Percentiles rank a stretch among this genome's conserved stretches.
phyloP scores from a whole-genome alignment of 2,888 invertebrate genomes.

The Drosophila ustulata region DNA sequence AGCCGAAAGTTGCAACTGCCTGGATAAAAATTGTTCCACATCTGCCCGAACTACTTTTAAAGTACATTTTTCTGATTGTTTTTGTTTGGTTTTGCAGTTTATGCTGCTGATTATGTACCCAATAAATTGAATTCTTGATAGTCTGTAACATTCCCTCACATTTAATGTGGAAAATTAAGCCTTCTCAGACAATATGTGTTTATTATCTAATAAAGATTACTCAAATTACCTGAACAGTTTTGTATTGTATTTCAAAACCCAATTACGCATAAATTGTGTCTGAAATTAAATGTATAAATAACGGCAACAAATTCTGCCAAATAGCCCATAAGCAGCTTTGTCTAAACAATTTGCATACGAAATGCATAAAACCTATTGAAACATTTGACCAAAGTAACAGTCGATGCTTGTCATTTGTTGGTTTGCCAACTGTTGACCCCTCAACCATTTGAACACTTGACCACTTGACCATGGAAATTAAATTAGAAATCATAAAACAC shows the following conservation, averaged over 20 bases:
- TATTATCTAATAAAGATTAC: background rate
- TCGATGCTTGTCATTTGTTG: constrained; percentile 4
- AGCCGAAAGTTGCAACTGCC: constrained; percentile 24
- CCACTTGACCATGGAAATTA: constrained; percentile 46
- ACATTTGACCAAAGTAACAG: constrained; percentile 44
- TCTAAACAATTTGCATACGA: constrained; percentile 49
- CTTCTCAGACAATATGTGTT: background rate
- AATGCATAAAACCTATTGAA: constrained; percentile 40
- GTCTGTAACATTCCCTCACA: no score
- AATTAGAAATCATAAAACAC: constrained; percentile 55
- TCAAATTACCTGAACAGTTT: background rate
- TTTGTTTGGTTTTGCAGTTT: no score
- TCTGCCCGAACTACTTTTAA: no score
- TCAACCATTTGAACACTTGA: constrained; percentile 5
- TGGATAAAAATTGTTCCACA: background rate
- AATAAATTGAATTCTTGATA: no score
- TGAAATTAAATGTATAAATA: constrained; percentile 18
- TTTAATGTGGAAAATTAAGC: background rate
- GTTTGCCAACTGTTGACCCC: background rate
- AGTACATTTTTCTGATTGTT: no score
- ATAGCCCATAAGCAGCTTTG: constrained; percentile 67
- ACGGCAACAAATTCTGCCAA: constrained; percentile 26
- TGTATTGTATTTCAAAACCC: background rate
- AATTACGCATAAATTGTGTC: constrained; percentile 2
- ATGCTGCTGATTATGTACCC: no score